Evolutionary conservation across 2,113 vertebrate species (phyloP).

Genomic region (Cavia porcellus): DNA sequence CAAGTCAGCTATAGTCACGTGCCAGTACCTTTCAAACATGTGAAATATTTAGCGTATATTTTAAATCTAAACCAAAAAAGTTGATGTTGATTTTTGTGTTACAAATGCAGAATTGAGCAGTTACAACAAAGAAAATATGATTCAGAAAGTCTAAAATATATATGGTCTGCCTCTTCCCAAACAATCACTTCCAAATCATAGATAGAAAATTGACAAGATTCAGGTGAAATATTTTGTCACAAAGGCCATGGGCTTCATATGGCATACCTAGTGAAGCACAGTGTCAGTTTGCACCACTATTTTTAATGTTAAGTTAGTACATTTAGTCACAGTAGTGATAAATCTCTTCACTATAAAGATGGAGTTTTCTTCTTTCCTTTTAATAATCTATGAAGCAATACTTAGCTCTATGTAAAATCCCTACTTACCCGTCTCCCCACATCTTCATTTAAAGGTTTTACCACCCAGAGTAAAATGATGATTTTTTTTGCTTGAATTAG

Average conservation of each 20-base stretch:
- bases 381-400: slow-evolving; percentile 8
- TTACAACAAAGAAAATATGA: neutral
- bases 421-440: neutral
- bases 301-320: neutral
- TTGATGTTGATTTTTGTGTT: slow-evolving; percentile 10
- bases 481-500: neutral
- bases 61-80: neutral
- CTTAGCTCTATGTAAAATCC: neutral
- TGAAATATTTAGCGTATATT: neutral
- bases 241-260: neutral
- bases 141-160: neutral
- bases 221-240: slow-evolving; percentile 39
- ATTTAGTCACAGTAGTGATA: neutral
- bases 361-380: neutral
- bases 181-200: neutral
- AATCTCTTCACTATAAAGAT: neutral
- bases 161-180: neutral
- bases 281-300: neutral
- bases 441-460: slow-evolving; percentile 31
- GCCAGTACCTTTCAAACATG: neutral
- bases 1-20: neutral
- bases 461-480: neutral
- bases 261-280: neutral
- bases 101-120: neutral
- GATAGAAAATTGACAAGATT: slow-evolving; percentile 17